Base-by-base conservation (phyloP, 2,113 vertebrate genomes). In the Esox niger region DNA sequence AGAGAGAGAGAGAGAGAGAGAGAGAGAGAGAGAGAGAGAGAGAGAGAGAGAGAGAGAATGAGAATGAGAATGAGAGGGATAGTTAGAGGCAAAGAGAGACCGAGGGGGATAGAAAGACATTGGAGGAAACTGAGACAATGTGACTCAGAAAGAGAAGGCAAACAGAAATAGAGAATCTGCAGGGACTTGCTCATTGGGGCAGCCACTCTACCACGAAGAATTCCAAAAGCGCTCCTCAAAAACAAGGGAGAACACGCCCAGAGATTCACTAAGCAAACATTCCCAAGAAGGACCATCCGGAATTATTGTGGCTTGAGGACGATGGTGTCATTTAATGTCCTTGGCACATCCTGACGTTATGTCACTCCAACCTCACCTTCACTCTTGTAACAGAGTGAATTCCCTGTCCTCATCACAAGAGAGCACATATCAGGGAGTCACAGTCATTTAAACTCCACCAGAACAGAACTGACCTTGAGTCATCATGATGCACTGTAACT, bases 201-300 rank as follows among this genome's bases (percentile, higher is more conserved):
- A 26, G 43, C 9, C 38, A 64, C 17, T 30, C 7, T 17, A 29
- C 57, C 23, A 23, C 20, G 25, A 8, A 29, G 26, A 64, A 64
- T 64, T 64, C 43, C 43, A 8, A 27, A 29, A 29, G 26, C 4
- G 11, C 23, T 64, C 20, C 17, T 27, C 25, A 17, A 55, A 33
- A 55, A 70, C 61, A 70, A 57, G 69, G 25, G 21, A 33, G 29
- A 21, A 26, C 69, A 55, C n/a, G 59, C 29, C 58, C n/a, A 8
- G 20, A 62, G 59, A 59, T 43, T 66, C 29, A 64, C 49, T 56
- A 30, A 23, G 15, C 6, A 62, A 52, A 70, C 68, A 70, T 62
- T 54, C 46, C 62, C 62, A n/a, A 6, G 4, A 26, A 64, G 43
- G 29, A n/a, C n/a, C 47, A 52, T 52, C 47, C 21, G 47, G 47